phyloP scores from a whole-genome alignment of 1,140 invertebrate genomes.

The Venturia canescens region DNA sequence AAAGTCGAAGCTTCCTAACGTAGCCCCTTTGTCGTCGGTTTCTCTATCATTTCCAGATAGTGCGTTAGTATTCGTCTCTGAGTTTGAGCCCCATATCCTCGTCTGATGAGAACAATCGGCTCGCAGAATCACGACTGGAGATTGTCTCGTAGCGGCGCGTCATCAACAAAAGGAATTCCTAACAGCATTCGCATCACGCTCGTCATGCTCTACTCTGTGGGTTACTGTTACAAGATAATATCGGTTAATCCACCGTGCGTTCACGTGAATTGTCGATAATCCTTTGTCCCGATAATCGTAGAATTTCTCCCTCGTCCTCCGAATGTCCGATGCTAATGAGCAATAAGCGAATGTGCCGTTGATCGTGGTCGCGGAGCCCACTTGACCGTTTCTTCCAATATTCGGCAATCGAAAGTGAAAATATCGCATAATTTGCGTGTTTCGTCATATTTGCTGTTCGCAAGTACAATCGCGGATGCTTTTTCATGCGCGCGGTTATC shows the following conservation, averaged over 20 bases:
- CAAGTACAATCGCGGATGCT: too few species aligned
- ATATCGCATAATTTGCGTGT: too few species aligned
- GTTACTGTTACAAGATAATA: slow-evolving; percentile 28
- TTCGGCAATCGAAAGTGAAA: too few species aligned
- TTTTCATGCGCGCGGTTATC: neutral
- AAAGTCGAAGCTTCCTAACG: slow-evolving; percentile 12
- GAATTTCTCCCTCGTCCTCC: neutral
- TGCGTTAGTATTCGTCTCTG: slow-evolving; percentile 27
- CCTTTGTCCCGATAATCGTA: slow-evolving; percentile 17
- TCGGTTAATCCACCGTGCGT: slow-evolving; percentile 27
- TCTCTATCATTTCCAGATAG: neutral
- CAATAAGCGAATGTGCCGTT: neutral
- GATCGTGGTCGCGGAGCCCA: neutral
- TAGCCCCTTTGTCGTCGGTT: neutral
- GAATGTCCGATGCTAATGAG: neutral
- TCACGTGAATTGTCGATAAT: neutral
- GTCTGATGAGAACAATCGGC: slow-evolving; percentile 28
- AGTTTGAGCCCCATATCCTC: neutral
- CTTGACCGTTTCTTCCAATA: neutral
- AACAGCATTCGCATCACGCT: slow-evolving; percentile 56
- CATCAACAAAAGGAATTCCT: slow-evolving; percentile 63
- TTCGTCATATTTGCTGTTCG: too few species aligned
- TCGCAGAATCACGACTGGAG: slow-evolving; percentile 40
- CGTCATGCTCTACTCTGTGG: neutral
- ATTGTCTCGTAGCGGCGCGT: slow-evolving; percentile 38